A percentile compares a stretch with the other conserved stretches of the same genome.
Evolutionary conservation across 2,113 vertebrate species (phyloP).

Genomic region (Manacus vitellinus): DNA sequence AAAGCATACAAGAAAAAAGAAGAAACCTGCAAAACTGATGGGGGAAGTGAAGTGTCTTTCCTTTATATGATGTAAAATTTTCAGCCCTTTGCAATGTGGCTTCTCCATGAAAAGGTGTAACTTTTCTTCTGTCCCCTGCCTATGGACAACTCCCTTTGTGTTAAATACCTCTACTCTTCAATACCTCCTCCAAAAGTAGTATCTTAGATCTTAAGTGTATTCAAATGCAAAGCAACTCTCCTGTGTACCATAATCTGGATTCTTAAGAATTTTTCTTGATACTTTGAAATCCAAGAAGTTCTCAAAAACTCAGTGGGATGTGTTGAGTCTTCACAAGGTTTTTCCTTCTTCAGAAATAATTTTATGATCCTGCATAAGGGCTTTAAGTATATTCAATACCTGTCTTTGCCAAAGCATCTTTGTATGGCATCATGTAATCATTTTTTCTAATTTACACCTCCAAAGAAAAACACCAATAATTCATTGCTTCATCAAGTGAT

Average conservation of each 20-base stretch:
- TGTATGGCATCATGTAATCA: fast-evolving
- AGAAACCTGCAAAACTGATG: neutral
- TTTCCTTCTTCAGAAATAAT: neutral
- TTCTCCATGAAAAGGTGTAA: neutral
- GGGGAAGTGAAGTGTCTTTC: fast-evolving
- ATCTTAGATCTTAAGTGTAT: neutral
- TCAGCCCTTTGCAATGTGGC: neutral
- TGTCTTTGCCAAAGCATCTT: neutral
- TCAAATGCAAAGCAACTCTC: neutral
- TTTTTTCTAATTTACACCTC: neutral
- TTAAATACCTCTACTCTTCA: neutral
- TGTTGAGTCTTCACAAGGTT: neutral
- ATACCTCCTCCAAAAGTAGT: neutral
- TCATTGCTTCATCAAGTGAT: neutral
- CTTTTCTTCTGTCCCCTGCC: neutral
- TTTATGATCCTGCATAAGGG: neutral
- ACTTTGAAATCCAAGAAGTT: neutral
- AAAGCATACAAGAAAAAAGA: neutral
- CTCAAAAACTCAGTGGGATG: neutral
- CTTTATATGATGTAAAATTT: fast-evolving
- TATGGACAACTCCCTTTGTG: neutral
- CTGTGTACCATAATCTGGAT: neutral
- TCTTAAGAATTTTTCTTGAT: neutral
- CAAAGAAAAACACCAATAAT: neutral
- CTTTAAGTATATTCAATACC: neutral